A percentile compares a stretch with the other conserved stretches of the same genome.
These are phyloP conservation scores for Oncorhynchus tshawytscha DNA, from an alignment of 2,113 vertebrate species.

Conservation along the genomic window DNA sequence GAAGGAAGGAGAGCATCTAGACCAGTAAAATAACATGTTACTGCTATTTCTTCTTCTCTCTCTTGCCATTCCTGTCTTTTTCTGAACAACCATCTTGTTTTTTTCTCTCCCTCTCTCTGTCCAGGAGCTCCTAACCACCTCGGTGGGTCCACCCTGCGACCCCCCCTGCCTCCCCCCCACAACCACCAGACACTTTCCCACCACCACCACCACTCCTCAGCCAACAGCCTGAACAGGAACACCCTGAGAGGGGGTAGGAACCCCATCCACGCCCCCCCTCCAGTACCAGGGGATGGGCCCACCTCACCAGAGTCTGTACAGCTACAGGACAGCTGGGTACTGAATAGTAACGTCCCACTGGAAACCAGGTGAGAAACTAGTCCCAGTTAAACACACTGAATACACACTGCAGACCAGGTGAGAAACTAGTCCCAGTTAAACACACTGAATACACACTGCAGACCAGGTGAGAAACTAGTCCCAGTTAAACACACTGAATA, in stretches of 20 bases:
- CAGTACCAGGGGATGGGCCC: slow-evolving; percentile 88
- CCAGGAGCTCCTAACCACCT: slow-evolving; percentile 94
- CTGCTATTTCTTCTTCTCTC: too few relatives aligned
- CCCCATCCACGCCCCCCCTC: slow-evolving; percentile 87
- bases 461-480: too few relatives aligned
- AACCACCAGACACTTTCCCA: slow-evolving; percentile 96
- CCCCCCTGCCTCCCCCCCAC: slow-evolving; percentile 93
- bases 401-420: neutral
- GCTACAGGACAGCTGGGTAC: slow-evolving; percentile 99
- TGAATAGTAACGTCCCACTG: slow-evolving; percentile 96
- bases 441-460: too few relatives aligned
- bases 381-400: neutral
- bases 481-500: too few relatives aligned
- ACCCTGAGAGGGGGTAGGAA: slow-evolving; percentile 91
- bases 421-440: too few relatives aligned
- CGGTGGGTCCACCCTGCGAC: slow-evolving; percentile 93
- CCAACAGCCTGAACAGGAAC: slow-evolving; percentile 98
- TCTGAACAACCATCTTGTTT: neutral
- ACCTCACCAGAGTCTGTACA: slow-evolving; percentile 97
- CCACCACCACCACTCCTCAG: slow-evolving; percentile 85
- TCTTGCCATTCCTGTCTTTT: neutral
- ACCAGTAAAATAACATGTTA: too few relatives aligned
- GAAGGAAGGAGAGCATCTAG: too few relatives aligned
- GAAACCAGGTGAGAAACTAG: slow-evolving; percentile 87
- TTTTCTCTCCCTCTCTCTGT: slow-evolving; percentile 25